Base-by-base conservation (phyloP, 2,113 vertebrate species). In the Macaca nemestrina region DNA sequence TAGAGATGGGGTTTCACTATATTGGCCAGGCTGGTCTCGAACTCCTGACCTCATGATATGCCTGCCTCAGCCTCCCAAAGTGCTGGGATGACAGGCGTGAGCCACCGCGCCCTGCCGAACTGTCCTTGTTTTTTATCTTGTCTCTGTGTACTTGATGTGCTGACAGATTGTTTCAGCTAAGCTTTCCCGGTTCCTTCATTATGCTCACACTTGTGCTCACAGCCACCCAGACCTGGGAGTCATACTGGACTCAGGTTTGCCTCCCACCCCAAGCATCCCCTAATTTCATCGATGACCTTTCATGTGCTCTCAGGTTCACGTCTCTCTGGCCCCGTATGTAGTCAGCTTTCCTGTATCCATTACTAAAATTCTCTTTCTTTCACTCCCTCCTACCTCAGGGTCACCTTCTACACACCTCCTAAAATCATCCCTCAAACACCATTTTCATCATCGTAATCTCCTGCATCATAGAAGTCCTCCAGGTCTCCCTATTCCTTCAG, bases 161-260 rank as follows among this genome's bases (percentile, higher is more conserved):
- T 55, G 43, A 38, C 9, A 12, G 5, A 13, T 3, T 18, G 32
- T 38, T 81, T 75, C 61, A 30, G 48, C 22, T 7, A 72, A 85
- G 48, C 35, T 30, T 75, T 59, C 30, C 72, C 6, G 40, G 20
- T 22, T 14, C n/a, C 82, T 16, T 75, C 43, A 45, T 48, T 43
- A 3, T 16, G 17, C 8, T 45, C 32, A 43, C 2, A 3, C 18
- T 13, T 2, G 0, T 4, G 27, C 52, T 72, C 92, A 6, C 0
- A 35, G 17, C 32, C 20, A 32, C 22, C 38, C 11, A 82, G 45
- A 5, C 30, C 81, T 43, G 22, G 89, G 25, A 6, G 64, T 22
- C 76, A 32, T 4, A 4, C 0, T 25, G 18, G 48, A 30, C 43
- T 79, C 32, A 35, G 57, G 3, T 9, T 27, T 18, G 43, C 35